Conservation (phyloP, 2,797 vertebrate genomes). For the Kryptolebias ocellatus region DNA sequence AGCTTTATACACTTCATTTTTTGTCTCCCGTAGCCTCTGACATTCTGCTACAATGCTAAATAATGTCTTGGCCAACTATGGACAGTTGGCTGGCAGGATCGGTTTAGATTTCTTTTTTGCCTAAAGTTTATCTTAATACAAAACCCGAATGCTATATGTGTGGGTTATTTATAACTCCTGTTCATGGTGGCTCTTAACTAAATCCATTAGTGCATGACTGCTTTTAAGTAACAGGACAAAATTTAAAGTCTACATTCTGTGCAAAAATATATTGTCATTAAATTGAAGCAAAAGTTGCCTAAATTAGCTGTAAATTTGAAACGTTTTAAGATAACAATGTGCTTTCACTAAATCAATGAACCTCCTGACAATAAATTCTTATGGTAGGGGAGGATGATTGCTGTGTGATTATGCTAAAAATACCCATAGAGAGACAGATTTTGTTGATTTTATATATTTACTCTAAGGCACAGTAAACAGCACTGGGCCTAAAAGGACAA, state of each 20-base stretch:
- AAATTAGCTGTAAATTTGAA: background rate
- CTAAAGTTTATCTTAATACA: background rate
- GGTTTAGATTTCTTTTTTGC: background rate
- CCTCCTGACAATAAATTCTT: background rate
- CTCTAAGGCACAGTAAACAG: background rate
- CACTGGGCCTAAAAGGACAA: background rate
- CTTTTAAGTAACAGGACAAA: background rate
- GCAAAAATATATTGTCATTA: background rate
- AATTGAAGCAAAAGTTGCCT: background rate
- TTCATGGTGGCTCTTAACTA: background rate
- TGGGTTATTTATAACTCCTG: background rate
- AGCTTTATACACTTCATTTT: constrained; percentile 11
- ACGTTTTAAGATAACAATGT: background rate
- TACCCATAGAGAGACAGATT: background rate
- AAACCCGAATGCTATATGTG: background rate
- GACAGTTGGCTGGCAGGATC: background rate
- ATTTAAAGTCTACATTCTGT: background rate
- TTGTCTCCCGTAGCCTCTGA: background rate
- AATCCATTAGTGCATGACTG: background rate
- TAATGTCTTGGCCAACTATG: background rate
- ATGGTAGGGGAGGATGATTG: background rate
- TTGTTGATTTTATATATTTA: background rate
- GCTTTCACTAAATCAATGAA: background rate
- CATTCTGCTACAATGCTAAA: background rate
- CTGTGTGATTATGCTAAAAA: background rate